Conservation (phyloP, 2,113 vertebrate species). For the Leiothrix lutea region DNA sequence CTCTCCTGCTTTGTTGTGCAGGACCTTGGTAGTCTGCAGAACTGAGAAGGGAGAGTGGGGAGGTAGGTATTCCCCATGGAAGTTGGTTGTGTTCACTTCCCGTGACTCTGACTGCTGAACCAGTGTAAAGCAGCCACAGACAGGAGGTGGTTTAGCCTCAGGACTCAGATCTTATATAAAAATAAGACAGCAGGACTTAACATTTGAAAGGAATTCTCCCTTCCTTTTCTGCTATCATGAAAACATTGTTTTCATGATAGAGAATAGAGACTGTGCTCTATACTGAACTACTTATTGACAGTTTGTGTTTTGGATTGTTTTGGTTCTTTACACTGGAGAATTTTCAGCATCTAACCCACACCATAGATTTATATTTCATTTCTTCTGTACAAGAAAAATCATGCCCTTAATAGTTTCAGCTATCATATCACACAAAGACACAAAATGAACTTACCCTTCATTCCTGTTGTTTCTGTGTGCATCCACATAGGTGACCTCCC, state of each 20-base stretch:
- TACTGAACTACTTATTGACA: background rate
- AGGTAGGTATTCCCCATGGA: background rate
- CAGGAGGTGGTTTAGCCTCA: background rate
- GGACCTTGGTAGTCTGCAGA: background rate
- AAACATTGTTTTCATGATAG: background rate
- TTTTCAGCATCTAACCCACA: background rate
- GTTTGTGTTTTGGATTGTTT: background rate
- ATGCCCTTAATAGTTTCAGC: background rate
- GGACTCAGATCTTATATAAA: background rate
- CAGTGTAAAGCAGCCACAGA: background rate
- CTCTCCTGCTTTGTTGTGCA: background rate
- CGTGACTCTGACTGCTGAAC: background rate
- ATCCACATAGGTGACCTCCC: conserved; percentile 93
- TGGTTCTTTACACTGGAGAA: background rate
- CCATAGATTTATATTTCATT: background rate
- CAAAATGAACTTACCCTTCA: conserved; percentile 79
- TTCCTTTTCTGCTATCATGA: background rate
- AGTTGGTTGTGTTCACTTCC: background rate
- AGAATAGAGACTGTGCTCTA: background rate
- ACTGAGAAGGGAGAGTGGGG: background rate
- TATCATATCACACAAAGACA: background rate
- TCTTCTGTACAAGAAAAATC: background rate
- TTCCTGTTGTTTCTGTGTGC: conserved; percentile 91
- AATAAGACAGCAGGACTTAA: background rate
- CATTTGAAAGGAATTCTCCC: background rate